A percentile compares a stretch with the other conserved stretches of the same genome.
Evolutionary conservation across 92 coral and sea anemone genomes (phyloP).

Genomic region (Phenganax marumi): DNA sequence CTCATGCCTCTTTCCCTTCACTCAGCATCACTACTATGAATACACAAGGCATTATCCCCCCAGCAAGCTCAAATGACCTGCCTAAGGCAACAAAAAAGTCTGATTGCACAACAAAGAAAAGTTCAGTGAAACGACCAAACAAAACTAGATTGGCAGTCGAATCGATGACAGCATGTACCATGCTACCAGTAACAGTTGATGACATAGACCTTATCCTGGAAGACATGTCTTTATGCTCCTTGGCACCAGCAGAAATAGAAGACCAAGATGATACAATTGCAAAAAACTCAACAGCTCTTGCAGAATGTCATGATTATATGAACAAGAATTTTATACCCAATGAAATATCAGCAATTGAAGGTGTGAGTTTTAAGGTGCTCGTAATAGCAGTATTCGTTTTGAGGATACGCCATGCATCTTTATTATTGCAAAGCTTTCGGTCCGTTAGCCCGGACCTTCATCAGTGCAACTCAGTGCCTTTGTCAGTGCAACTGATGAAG

Average conservation of each 20-base stretch:
- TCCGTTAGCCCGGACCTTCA: too few species aligned
- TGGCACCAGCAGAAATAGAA: background rate
- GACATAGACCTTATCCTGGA: background rate
- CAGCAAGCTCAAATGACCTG: background rate
- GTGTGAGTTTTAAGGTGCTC: background rate
- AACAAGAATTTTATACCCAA: constrained; percentile 17
- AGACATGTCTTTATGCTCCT: constrained; percentile 30
- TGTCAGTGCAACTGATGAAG: too few species aligned
- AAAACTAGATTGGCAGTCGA: constrained; percentile 26
- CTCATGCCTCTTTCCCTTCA: background rate
- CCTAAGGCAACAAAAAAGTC: background rate
- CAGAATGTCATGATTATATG: background rate
- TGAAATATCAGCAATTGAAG: constrained; percentile 34
- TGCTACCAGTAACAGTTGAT: background rate
- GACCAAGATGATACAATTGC: background rate
- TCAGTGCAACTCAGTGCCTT: too few species aligned
- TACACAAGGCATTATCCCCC: background rate
- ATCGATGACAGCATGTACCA: constrained; percentile 31
- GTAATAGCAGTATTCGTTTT: background rate
- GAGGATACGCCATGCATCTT: too few species aligned
- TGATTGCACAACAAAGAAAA: background rate
- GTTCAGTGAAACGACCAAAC: background rate
- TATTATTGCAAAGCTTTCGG: too few species aligned
- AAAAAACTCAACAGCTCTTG: constrained; percentile 12
- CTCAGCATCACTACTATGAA: background rate